These are phyloP conservation scores for Neostethus bicornis DNA, from an alignment of 2,797 vertebrate genomes.

Conservation along the genomic window DNA sequence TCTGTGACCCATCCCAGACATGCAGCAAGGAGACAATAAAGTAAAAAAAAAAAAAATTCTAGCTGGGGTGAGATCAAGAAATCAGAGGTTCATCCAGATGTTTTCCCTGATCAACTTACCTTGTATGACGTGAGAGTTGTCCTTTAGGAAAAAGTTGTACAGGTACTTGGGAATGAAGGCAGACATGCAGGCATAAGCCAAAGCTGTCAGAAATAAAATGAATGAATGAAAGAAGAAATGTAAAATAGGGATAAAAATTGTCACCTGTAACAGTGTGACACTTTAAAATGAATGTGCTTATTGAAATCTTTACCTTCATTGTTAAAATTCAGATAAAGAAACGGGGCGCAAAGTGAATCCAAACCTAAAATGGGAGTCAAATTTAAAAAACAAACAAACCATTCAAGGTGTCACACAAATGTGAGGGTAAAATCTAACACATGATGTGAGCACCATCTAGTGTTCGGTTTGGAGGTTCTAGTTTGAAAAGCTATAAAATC, in stretches of 20 bases:
- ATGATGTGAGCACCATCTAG: conserved; percentile 63
- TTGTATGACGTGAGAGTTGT: conserved; percentile 99
- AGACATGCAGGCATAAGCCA: conserved; percentile 98
- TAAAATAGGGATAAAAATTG: neutral
- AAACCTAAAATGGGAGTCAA: conserved; percentile 81
- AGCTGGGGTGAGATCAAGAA: too few species aligned
- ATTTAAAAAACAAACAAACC: neutral
- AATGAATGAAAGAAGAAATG: conserved; percentile 12
- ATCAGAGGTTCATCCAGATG: neutral
- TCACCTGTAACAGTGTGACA: neutral
- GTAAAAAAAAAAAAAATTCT: too few species aligned
- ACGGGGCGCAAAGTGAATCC: conserved; percentile 97
- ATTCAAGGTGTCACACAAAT: neutral
- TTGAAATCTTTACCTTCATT: conserved; percentile 85
- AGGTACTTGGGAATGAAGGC: conserved; percentile 99
- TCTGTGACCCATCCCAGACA: too few species aligned
- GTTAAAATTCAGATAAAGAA: conserved; percentile 98
- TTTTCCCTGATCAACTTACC: conserved; percentile 77
- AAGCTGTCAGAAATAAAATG: conserved; percentile 77
- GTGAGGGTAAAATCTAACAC: neutral
- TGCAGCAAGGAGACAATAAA: too few species aligned
- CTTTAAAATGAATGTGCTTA: neutral
- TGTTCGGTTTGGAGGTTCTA: conserved; percentile 44
- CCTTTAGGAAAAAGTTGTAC: conserved; percentile 98
- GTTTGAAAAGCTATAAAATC: neutral